phyloP scores from a whole-genome alignment of 2,797 vertebrate species.

The Microctenopoma steveboyesi region DNA sequence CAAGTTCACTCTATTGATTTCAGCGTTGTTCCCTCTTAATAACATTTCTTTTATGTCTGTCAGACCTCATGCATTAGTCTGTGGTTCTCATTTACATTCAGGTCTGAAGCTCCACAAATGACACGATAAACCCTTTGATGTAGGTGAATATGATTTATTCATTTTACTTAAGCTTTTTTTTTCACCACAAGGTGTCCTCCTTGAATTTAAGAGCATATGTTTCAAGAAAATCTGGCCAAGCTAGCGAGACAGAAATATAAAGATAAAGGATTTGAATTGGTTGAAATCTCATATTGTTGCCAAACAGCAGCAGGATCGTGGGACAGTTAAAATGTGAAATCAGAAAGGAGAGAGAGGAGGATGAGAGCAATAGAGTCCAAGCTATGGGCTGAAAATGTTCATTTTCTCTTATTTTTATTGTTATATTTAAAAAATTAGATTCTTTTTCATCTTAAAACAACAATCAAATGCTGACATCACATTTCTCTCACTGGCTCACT shows the following conservation, averaged over 20 bases:
- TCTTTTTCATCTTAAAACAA: too few relatives aligned
- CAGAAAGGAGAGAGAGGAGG: not conserved
- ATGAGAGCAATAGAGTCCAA: too few relatives aligned
- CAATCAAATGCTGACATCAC: too few relatives aligned
- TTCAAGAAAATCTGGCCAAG: not conserved
- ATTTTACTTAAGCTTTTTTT: constrained; percentile 35
- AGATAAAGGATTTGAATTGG: not conserved
- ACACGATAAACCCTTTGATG: constrained; percentile 79
- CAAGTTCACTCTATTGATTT: constrained; percentile 96
- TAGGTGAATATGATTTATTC: constrained; percentile 63
- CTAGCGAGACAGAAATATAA: too few relatives aligned
- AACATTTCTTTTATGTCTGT: constrained; percentile 94
- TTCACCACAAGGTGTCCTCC: not conserved
- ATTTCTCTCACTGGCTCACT: too few relatives aligned
- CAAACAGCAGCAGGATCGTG: not conserved
- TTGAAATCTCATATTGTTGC: not conserved
- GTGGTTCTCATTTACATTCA: constrained; percentile 94
- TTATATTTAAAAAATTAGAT: too few relatives aligned
- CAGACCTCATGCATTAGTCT: constrained; percentile 85
- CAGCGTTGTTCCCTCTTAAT: constrained; percentile 89
- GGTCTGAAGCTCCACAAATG: constrained; percentile 90
- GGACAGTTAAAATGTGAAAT: not conserved
- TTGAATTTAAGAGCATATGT: constrained; percentile 16
- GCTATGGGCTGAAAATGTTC: too few relatives aligned
- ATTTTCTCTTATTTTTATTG: too few relatives aligned